Percentiles rank a stretch among this genome's conserved stretches.
phyloP scores from a whole-genome alignment of 2,888 invertebrate species.

The Corbicula japonica region DNA sequence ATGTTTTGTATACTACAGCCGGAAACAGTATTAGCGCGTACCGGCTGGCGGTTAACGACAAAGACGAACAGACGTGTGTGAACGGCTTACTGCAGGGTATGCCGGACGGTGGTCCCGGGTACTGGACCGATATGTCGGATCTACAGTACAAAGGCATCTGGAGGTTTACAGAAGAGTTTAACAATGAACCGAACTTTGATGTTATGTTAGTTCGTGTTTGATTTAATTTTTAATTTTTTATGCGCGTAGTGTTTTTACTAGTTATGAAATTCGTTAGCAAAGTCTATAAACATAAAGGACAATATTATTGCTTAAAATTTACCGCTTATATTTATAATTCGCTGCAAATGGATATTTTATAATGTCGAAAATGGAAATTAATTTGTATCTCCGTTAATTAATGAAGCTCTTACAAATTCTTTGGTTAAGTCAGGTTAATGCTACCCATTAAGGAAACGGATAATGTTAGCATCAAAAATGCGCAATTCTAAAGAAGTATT shows the following conservation, averaged over 20 bases:
- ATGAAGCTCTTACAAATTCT: too few species aligned
- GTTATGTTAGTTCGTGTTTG: conserved; percentile 63
- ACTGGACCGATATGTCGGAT: conserved; percentile 74
- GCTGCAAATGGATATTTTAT: neutral
- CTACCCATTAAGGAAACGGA: too few species aligned
- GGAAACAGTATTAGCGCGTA: conserved; percentile 42
- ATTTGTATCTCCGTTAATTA: too few species aligned
- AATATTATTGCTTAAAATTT: neutral
- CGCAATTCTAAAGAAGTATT: too few species aligned
- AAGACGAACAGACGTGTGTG: conserved; percentile 56
- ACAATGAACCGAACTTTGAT: conserved; percentile 54
- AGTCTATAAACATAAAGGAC: neutral
- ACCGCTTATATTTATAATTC: neutral
- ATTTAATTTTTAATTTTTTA: neutral
- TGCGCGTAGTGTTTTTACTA: neutral
- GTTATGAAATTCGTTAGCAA: neutral
- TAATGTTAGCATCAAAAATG: too few species aligned
- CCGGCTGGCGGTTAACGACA: conserved; percentile 64
- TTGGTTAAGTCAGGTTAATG: too few species aligned
- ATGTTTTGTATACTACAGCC: too few species aligned
- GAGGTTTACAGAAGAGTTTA: conserved; percentile 55
- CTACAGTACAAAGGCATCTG: conserved; percentile 63
- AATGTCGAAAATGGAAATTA: neutral
- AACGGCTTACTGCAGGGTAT: conserved; percentile 23
- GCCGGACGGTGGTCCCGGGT: conserved; percentile 50